phyloP scores from a whole-genome alignment of 2,113 vertebrate species.

The Patagioenas fasciata region DNA sequence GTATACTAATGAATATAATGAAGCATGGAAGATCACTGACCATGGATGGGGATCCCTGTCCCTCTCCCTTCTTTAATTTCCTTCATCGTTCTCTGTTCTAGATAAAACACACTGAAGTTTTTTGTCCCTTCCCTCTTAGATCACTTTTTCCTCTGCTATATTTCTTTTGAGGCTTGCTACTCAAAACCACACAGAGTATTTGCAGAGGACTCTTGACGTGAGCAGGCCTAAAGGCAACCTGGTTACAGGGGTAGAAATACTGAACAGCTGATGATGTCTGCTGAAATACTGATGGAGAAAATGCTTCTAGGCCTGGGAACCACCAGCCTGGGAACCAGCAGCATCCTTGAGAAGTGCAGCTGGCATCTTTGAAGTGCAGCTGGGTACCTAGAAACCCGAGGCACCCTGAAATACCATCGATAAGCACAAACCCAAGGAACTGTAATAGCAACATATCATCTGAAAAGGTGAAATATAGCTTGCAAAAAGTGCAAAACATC shows the following conservation, averaged over 20 bases:
- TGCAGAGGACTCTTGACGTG: neutral
- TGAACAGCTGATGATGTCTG: neutral
- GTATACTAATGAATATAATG: neutral
- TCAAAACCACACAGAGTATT: neutral
- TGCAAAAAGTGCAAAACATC: too few species aligned
- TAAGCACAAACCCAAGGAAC: too few species aligned
- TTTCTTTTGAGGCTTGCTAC: neutral
- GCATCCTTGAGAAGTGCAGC: neutral
- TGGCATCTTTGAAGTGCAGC: neutral
- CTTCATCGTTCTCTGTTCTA: neutral
- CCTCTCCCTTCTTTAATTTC: neutral
- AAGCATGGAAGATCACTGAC: neutral
- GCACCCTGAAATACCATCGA: too few species aligned
- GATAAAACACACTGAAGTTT: neutral
- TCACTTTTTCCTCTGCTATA: neutral
- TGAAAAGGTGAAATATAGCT: too few species aligned
- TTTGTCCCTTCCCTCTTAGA: neutral
- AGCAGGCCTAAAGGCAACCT: neutral
- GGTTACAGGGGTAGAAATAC: neutral
- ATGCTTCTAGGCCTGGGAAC: neutral
- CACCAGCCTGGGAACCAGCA: neutral
- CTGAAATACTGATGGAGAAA: neutral
- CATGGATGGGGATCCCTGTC: neutral
- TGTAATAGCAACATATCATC: too few species aligned
- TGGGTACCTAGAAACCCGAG: too few species aligned